Conservation (phyloP, 2,888 invertebrate genomes). For the Ormyrus labotus region DNA sequence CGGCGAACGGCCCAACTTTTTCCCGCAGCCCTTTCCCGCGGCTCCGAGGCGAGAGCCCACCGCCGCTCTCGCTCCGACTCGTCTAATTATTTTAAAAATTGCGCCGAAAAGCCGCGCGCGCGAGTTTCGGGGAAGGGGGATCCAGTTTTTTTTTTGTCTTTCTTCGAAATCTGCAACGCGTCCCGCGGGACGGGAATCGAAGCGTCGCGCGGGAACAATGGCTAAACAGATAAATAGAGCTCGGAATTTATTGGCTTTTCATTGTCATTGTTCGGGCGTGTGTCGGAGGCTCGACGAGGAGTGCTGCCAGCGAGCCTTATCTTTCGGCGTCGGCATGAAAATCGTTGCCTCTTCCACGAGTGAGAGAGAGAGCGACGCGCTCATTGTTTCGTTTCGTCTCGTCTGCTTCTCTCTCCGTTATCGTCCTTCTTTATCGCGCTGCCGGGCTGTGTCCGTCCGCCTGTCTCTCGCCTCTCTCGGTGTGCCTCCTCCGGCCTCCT, state of each 20-base stretch:
- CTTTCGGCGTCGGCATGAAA: conserved; percentile 48
- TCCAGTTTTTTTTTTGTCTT: no score
- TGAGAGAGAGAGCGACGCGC: conserved; percentile 15
- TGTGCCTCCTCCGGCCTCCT: conserved; percentile 14
- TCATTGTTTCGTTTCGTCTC: conserved; percentile 41
- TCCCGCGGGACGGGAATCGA: background rate
- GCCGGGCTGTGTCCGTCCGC: conserved; percentile 61
- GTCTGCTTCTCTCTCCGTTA: conserved; percentile 41
- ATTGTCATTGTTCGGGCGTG: conserved; percentile 33
- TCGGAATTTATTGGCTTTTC: conserved; percentile 43
- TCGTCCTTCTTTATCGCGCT: conserved; percentile 64
- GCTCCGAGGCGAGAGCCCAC: background rate
- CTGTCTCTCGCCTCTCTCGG: background rate
- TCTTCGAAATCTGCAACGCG: no score
- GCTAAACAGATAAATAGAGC: conserved; percentile 56
- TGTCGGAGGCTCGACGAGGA: background rate
- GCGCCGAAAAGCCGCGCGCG: no score
- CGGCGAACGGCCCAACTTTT: background rate
- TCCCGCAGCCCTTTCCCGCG: no score
- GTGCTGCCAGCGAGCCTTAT: conserved; percentile 22
- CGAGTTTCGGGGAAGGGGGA: no score
- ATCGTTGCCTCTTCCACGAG: conserved; percentile 29
- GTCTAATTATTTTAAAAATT: background rate
- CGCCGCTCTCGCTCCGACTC: background rate
- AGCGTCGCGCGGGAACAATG: conserved; percentile 6